Evolutionary conservation across 2,888 invertebrate species (phyloP).

Genomic region (Hypomecis punctinalis): DNA sequence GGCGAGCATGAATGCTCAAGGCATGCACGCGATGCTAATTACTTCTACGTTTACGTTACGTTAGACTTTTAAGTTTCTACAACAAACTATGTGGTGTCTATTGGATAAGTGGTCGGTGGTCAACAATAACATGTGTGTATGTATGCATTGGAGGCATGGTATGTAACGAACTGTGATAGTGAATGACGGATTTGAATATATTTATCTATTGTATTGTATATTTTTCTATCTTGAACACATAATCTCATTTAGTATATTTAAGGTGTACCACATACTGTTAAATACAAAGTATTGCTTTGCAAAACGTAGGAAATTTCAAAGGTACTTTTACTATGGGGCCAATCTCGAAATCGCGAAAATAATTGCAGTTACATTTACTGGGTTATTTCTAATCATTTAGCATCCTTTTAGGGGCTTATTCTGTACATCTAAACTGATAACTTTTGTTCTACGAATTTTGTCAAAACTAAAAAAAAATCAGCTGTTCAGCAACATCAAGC

Average conservation of each 20-base stretch:
- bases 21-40: too few species aligned
- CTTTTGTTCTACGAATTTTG: too few species aligned
- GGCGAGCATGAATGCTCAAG: too few species aligned
- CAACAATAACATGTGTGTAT: constrained; percentile 13
- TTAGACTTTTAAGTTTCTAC: too few species aligned
- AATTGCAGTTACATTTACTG: too few species aligned
- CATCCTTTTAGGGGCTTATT: too few species aligned
- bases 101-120: constrained; percentile 3
- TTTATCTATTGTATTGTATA: constrained; percentile 29
- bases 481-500: too few species aligned
- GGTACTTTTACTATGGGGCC: not conserved
- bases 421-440: too few species aligned
- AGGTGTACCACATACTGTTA: not conserved
- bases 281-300: not conserved
- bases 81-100: constrained; percentile 6
- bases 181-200: constrained; percentile 38
- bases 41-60: too few species aligned
- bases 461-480: too few species aligned
- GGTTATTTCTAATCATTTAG: too few species aligned
- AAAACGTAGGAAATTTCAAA: not conserved
- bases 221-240: constrained; percentile 35
- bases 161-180: constrained; percentile 42
- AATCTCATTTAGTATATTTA: constrained; percentile 16
- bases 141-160: constrained; percentile 27
- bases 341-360: too few species aligned